Evolutionary conservation across 53 echinoderm and acorn worm genomes (phyloP).

Genomic region (Henricia sp.): DNA sequence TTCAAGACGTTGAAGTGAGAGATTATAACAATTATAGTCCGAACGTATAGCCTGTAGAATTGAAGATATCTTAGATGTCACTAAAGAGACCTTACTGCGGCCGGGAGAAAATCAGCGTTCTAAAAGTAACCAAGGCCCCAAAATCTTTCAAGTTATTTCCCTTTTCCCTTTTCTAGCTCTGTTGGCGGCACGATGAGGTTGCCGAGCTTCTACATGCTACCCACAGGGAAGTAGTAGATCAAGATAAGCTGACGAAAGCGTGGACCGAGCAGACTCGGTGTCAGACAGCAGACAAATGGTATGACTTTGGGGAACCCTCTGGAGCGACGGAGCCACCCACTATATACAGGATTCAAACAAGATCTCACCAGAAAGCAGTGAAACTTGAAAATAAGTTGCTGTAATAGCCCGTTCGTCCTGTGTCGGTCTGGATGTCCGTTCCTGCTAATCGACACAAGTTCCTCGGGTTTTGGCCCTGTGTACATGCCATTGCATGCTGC

Average conservation of each 20-base stretch:
- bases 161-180: conserved; percentile 1
- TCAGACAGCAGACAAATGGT: conserved; percentile 24
- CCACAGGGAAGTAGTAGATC: not conserved
- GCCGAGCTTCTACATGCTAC: not conserved
- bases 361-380: not conserved
- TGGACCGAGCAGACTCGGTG: conserved; percentile 14
- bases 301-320: not conserved
- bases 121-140: not conserved
- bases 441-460: too few species aligned
- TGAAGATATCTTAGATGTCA: not conserved
- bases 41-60: not conserved
- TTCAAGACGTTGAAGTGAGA: not conserved
- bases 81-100: too few species aligned
- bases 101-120: too few species aligned
- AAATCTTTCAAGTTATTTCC: too few species aligned
- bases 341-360: not conserved
- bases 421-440: not conserved
- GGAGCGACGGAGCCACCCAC: not conserved
- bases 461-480: too few species aligned
- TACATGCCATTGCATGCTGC: too few species aligned
- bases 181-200: not conserved
- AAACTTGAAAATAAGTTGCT: not conserved
- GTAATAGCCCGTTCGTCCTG: not conserved
- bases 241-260: not conserved
- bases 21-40: not conserved